Percentiles rank a stretch among this genome's conserved stretches.
phyloP scores from a whole-genome alignment of 2,797 vertebrate species.

The Poecilia picta region DNA sequence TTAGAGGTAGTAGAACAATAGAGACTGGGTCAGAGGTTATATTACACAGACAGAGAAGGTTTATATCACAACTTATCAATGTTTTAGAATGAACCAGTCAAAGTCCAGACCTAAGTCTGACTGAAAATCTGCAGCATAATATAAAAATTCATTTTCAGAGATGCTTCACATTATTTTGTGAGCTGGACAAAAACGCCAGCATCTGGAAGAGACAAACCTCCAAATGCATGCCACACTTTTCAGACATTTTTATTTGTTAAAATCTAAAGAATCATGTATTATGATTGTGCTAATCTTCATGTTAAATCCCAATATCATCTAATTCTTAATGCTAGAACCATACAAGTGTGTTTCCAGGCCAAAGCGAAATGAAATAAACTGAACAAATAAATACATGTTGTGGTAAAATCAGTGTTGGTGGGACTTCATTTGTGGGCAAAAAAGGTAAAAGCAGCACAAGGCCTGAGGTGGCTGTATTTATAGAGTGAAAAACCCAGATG shows the following conservation, averaged over 20 bases:
- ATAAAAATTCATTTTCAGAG: not conserved
- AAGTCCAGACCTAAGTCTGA: not conserved
- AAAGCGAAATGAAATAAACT: not conserved
- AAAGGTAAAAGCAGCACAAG: not conserved
- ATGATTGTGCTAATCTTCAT: not conserved
- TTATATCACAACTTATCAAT: not conserved
- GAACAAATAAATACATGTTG: conserved; percentile 7
- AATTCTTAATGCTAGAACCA: not conserved
- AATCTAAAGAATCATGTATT: not conserved
- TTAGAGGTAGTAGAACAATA: not conserved
- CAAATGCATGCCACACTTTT: not conserved
- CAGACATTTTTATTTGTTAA: not conserved
- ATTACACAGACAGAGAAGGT: not conserved
- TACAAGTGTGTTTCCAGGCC: not conserved
- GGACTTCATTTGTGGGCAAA: not conserved
- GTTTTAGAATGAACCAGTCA: not conserved
- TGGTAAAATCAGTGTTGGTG: not conserved
- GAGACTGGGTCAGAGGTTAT: not conserved
- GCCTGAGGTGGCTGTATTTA: not conserved
- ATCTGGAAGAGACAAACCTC: not conserved
- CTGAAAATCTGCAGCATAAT: not conserved
- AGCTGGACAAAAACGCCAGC: not conserved
- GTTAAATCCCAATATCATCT: not conserved
- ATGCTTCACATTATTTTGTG: not conserved
- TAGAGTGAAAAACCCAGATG: not conserved